Evolutionary conservation across 37 sponge, comb jelly and placozoan genomes (phyloP).

Genomic region (Agelas oroides): DNA sequence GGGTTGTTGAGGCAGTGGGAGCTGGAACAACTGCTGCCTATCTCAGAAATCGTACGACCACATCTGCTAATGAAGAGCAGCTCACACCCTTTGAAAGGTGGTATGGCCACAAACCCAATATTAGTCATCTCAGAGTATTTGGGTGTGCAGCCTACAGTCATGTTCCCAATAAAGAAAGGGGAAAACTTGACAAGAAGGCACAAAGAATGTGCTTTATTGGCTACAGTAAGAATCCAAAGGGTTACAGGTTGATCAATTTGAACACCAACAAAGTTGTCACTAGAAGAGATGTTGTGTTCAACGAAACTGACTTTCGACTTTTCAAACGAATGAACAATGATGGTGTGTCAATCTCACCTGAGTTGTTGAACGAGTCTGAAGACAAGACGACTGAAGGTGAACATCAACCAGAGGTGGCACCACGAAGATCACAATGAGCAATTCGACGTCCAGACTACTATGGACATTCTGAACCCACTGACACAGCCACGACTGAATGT

Average conservation of each 20-base stretch:
- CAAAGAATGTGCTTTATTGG: slow-evolving; percentile 46
- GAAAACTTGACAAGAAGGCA: slow-evolving; percentile 59
- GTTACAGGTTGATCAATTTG: slow-evolving; percentile 51
- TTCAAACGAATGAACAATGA: neutral
- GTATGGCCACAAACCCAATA: slow-evolving; percentile 51
- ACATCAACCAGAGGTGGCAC: neutral
- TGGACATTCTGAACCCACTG: slow-evolving; percentile 1
- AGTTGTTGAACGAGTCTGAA: neutral
- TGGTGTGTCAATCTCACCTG: neutral
- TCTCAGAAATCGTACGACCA: slow-evolving; percentile 44
- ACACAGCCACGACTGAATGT: no score
- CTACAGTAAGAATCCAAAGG: slow-evolving; percentile 47
- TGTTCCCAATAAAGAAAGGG: slow-evolving; percentile 39
- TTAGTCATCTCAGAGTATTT: slow-evolving; percentile 55
- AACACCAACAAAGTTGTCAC: slow-evolving; percentile 10
- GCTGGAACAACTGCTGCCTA: slow-evolving; percentile 51
- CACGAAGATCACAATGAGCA: neutral
- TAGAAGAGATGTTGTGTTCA: slow-evolving; percentile 45
- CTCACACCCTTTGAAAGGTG: slow-evolving; percentile 48
- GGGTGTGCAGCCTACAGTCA: slow-evolving; percentile 53
- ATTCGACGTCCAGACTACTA: neutral
- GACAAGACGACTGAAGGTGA: neutral
- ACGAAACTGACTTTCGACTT: slow-evolving; percentile 39
- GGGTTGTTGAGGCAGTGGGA: slow-evolving; percentile 46
- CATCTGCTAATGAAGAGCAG: slow-evolving; percentile 32